phyloP scores from a whole-genome alignment of 2,113 vertebrate genomes.

The Amphiprion percula region DNA sequence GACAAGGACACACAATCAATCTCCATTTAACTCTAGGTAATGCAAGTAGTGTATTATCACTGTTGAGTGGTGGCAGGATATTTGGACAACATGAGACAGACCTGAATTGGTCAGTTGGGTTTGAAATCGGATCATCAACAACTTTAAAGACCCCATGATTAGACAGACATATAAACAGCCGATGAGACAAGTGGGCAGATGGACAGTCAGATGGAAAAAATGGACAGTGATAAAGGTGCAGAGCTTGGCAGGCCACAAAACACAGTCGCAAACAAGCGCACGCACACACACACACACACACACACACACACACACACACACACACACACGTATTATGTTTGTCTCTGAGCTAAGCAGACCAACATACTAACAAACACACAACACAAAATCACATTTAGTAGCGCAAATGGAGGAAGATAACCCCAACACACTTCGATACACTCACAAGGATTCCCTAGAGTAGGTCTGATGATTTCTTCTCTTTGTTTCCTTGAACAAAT shows the following conservation, averaged over 20 bases:
- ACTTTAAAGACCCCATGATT: slow-evolving; percentile 27
- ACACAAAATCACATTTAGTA: background rate
- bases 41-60: background rate
- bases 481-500: slow-evolving; percentile 55
- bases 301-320: background rate
- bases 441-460: slow-evolving; percentile 9
- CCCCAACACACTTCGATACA: background rate
- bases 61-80: background rate
- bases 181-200: slow-evolving; percentile 41
- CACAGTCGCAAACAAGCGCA: slow-evolving; percentile 25
- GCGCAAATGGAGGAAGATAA: background rate
- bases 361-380: background rate
- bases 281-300: background rate
- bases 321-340: background rate
- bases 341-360: slow-evolving; percentile 2
- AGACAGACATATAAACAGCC: slow-evolving; percentile 10
- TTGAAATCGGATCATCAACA: slow-evolving; percentile 14
- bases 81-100: background rate
- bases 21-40: background rate
- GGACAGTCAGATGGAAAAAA: slow-evolving; percentile 38
- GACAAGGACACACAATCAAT: background rate
- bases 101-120: background rate
- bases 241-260: slow-evolving; percentile 31
- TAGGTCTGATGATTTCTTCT: slow-evolving; percentile 26
- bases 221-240: slow-evolving; percentile 43